A percentile compares a stretch with the other conserved stretches of the same genome.
Evolutionary conservation across 2,888 invertebrate species (phyloP).

Genomic region (Melanostoma mellinum): DNA sequence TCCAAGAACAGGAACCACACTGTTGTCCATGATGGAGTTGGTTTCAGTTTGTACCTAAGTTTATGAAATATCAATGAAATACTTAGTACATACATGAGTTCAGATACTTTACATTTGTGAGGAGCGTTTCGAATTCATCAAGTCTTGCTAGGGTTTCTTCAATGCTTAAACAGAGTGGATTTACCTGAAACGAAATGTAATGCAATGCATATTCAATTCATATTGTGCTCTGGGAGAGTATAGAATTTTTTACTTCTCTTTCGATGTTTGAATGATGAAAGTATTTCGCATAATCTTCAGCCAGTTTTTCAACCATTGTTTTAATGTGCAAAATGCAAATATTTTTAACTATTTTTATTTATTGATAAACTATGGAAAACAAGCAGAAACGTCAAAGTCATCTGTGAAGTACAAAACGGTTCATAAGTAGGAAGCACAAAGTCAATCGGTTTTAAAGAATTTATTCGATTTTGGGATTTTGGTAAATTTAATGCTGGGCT

Average conservation of each 20-base stretch:
- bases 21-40: slow-evolving; percentile 79
- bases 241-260: slow-evolving; percentile 81
- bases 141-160: slow-evolving; percentile 87
- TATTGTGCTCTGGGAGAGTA: not conserved
- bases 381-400: too few species aligned
- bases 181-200: slow-evolving; percentile 75
- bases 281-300: slow-evolving; percentile 84
- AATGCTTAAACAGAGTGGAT: slow-evolving; percentile 85
- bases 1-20: slow-evolving; percentile 83
- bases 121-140: slow-evolving; percentile 86
- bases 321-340: too few species aligned
- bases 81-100: not conserved
- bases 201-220: not conserved
- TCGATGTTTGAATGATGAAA: slow-evolving; percentile 83
- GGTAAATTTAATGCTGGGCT: too few species aligned
- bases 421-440: too few species aligned
- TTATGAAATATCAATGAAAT: not conserved
- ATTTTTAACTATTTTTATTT: too few species aligned
- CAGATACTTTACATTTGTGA: slow-evolving; percentile 83
- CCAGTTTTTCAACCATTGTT: slow-evolving; percentile 74
- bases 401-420: too few species aligned
- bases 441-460: too few species aligned
- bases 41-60: slow-evolving; percentile 79
- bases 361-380: too few species aligned
- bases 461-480: too few species aligned